Conservation (phyloP, 2,113 vertebrate species). For the Puffinus mauretanicus region DNA sequence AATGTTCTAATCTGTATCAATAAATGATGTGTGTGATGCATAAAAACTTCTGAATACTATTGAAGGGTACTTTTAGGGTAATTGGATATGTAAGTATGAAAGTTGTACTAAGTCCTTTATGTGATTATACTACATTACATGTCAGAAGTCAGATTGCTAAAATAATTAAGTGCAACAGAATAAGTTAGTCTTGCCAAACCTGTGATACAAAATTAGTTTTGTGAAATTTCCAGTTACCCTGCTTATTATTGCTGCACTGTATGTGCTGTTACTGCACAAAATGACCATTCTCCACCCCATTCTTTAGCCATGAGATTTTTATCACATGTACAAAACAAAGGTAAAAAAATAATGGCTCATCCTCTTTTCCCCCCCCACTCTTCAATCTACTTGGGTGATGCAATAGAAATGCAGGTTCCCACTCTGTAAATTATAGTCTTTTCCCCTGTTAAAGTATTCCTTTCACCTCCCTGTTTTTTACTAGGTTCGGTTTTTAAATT, state of each 20-base stretch:
- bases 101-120: neutral
- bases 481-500: neutral
- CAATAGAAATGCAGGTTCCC: neutral
- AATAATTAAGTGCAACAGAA: neutral
- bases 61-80: neutral
- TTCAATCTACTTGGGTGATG: neutral
- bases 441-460: neutral
- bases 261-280: neutral
- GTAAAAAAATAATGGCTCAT: neutral
- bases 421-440: neutral
- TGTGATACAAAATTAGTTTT: neutral
- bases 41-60: neutral
- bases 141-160: neutral
- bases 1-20: neutral
- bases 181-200: neutral
- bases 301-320: neutral
- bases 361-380: neutral
- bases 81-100: neutral
- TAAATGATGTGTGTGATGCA: neutral
- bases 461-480: neutral
- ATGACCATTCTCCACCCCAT: neutral
- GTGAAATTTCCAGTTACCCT: neutral
- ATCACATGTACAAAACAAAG: neutral
- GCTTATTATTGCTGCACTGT: neutral
- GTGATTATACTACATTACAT: neutral